These are phyloP conservation scores for Fulica atra DNA, from an alignment of 2,113 vertebrate species.

Conservation along the genomic window DNA sequence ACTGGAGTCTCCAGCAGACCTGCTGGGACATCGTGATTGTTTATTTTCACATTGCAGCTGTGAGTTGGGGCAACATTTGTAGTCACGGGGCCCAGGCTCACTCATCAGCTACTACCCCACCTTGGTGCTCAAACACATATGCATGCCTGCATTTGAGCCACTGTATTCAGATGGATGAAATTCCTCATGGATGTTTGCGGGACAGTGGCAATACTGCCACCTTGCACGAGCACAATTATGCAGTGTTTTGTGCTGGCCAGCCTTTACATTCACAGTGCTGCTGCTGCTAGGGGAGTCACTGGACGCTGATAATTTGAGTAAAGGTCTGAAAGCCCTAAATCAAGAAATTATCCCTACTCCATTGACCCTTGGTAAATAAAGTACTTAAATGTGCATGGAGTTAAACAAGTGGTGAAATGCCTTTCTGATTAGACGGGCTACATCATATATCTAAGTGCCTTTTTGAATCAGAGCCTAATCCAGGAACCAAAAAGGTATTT, in stretches of 20 bases:
- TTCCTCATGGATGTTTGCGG: background rate
- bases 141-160: background rate
- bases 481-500: background rate
- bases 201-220: background rate
- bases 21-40: accelerated
- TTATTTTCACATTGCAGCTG: background rate
- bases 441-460: constrained; percentile 30
- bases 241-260: background rate
- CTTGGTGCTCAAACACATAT: background rate
- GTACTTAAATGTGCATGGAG: background rate
- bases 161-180: background rate
- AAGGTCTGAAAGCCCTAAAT: background rate
- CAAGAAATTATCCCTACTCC: background rate
- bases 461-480: constrained; percentile 45
- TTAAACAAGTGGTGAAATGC: constrained; percentile 50
- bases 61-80: background rate
- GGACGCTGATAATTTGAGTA: background rate
- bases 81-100: background rate
- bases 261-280: background rate
- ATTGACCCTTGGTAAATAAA: background rate
- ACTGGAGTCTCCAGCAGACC: background rate
- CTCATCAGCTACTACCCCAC: background rate
- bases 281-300: background rate
- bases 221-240: background rate
- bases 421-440: constrained; percentile 11